These are phyloP conservation scores for Drosophila serrata DNA, from an alignment of 1,140 invertebrate species.

Conservation along the genomic window DNA sequence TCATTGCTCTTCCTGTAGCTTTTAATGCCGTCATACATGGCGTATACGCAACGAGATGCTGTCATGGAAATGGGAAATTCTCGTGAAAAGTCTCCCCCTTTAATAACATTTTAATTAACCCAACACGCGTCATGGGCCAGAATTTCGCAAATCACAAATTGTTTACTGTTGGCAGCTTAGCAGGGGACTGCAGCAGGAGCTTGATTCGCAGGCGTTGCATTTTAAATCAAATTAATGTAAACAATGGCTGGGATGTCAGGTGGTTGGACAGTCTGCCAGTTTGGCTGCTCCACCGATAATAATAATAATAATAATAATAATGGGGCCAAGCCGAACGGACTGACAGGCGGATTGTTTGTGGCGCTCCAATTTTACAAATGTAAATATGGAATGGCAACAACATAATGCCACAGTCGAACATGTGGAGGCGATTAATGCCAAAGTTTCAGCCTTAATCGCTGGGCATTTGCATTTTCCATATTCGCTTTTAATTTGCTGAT, in stretches of 20 bases:
- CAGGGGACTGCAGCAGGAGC: conserved; percentile 1
- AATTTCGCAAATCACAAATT: conserved; percentile 52
- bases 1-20: background rate
- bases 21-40: background rate
- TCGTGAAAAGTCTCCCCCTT: conserved; percentile 30
- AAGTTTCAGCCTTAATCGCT: conserved; percentile 7
- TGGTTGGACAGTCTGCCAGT: conserved; percentile 36
- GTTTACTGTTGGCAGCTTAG: conserved; percentile 57
- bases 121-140: conserved; percentile 35
- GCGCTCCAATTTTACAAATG: conserved; percentile 42
- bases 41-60: conserved; percentile 23
- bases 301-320: conserved; percentile 15
- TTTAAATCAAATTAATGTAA: conserved; percentile 76
- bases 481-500: conserved; percentile 30
- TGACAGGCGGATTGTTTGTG: conserved; percentile 9
- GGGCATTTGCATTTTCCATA: conserved; percentile 39
- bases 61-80: conserved; percentile 6
- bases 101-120: conserved; percentile 71
- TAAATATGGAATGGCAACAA: conserved; percentile 42
- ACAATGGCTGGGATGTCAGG: conserved; percentile 60
- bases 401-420: conserved; percentile 32
- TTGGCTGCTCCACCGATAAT: conserved; percentile 20
- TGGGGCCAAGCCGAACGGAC: background rate
- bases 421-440: conserved; percentile 30
- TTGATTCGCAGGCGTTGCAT: conserved; percentile 56